These are phyloP conservation scores for Platysteira castanea DNA, from an alignment of 2,113 vertebrate species.

Conservation along the genomic window DNA sequence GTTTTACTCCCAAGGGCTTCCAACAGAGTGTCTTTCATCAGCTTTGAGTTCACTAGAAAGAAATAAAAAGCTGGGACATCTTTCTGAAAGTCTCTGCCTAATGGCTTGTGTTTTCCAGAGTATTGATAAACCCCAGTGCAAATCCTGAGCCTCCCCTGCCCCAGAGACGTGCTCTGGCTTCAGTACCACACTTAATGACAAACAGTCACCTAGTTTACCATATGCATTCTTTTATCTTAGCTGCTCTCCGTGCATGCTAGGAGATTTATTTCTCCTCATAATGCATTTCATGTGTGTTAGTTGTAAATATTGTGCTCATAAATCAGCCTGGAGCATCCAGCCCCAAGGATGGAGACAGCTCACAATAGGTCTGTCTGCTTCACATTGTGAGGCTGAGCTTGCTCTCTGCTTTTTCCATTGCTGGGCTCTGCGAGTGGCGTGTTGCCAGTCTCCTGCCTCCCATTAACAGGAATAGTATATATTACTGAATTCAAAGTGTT, in stretches of 20 bases:
- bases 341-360: conserved; percentile 31
- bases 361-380: conserved; percentile 47
- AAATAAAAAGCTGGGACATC: neutral
- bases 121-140: neutral
- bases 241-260: conserved; percentile 20
- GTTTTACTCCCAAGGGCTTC: neutral
- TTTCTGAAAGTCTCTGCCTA: neutral
- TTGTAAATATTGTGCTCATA: conserved; percentile 49
- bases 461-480: conserved; percentile 22
- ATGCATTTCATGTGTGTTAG: conserved; percentile 57
- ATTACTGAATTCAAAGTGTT: conserved; percentile 22
- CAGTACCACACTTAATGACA: conserved; percentile 30
- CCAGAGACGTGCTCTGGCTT: conserved; percentile 31
- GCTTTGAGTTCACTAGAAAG: neutral
- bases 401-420: conserved; percentile 31
- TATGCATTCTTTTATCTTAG: conserved; percentile 52
- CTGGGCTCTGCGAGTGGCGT: neutral
- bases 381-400: neutral
- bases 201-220: conserved; percentile 44
- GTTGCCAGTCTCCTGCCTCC: conserved; percentile 36
- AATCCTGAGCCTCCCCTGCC: neutral
- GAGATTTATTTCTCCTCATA: conserved; percentile 47
- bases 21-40: neutral
- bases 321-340: conserved; percentile 42
- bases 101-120: neutral